These are phyloP conservation scores for Champsocephalus gunnari DNA, from an alignment of 2,797 vertebrate species.

Conservation along the genomic window DNA sequence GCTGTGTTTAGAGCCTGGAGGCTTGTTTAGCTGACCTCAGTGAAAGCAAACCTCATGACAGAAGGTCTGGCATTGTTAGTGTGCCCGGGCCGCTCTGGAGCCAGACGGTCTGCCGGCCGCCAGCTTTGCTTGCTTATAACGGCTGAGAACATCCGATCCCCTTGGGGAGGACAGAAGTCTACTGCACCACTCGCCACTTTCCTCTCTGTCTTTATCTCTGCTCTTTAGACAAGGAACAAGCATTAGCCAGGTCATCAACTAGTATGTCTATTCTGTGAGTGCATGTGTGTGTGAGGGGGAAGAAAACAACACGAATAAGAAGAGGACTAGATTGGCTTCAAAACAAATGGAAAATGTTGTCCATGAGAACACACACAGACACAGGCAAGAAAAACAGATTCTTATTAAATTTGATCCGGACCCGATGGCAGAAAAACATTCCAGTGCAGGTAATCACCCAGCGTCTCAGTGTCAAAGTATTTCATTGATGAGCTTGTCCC, in stretches of 20 bases:
- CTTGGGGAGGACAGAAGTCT: conserved; percentile 82
- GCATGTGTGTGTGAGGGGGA: conserved; percentile 23
- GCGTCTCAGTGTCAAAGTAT: conserved; percentile 53
- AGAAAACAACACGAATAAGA: conserved; percentile 31
- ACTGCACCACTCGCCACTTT: conserved; percentile 76
- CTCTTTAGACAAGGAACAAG: conserved; percentile 81
- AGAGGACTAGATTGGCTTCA: conserved; percentile 34
- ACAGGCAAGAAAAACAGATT: conserved; percentile 38
- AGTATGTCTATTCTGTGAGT: conserved; percentile 75
- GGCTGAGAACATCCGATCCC: conserved; percentile 92
- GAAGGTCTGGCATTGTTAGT: conserved; percentile 90
- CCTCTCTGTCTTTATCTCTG: conserved; percentile 81
- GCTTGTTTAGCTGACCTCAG: conserved; percentile 86
- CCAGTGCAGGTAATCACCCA: conserved; percentile 59
- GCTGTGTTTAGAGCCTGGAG: conserved; percentile 75
- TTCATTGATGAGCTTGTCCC: conserved; percentile 73
- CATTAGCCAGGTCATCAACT: conserved; percentile 78
- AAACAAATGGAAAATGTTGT: conserved; percentile 54
- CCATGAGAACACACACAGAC: conserved; percentile 24
- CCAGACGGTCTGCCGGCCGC: conserved; percentile 91
- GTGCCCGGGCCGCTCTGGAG: conserved; percentile 86
- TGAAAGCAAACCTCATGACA: conserved; percentile 85
- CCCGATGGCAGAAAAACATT: conserved; percentile 46
- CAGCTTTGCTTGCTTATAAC: conserved; percentile 88
- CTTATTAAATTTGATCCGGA: conserved; percentile 45